phyloP scores from a whole-genome alignment of 2,113 vertebrate genomes.

The Cygnus atratus region DNA sequence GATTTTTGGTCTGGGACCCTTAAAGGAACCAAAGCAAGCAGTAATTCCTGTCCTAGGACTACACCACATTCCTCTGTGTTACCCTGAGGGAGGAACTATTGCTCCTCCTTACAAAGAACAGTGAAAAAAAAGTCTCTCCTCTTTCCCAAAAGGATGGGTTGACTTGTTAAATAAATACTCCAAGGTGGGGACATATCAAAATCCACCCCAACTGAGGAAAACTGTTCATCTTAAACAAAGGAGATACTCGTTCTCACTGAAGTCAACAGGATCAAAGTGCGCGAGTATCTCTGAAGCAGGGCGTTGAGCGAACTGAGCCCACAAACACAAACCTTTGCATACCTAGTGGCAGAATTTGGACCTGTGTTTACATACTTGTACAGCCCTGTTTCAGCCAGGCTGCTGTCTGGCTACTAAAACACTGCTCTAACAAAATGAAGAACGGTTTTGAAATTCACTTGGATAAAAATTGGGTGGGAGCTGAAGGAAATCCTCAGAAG shows the following conservation, averaged over 20 bases:
- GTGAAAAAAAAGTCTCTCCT: neutral
- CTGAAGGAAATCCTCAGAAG: neutral
- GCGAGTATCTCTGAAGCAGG: neutral
- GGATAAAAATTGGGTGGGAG: neutral
- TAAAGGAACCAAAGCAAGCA: neutral
- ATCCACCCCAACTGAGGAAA: neutral
- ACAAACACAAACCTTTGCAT: neutral
- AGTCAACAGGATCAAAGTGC: neutral
- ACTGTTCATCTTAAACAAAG: neutral
- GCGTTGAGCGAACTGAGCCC: accelerated
- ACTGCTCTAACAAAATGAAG: neutral
- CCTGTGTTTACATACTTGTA: neutral
- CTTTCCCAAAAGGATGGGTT: neutral
- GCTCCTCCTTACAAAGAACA: neutral
- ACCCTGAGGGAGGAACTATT: neutral
- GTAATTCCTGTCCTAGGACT: neutral
- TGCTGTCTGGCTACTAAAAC: neutral
- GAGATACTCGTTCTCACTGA: neutral
- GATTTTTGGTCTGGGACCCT: neutral
- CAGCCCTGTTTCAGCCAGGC: neutral
- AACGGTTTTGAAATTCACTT: neutral
- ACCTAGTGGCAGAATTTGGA: neutral
- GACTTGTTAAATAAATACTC: neutral
- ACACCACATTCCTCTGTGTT: neutral
- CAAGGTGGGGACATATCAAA: neutral